These are phyloP conservation scores for Sinocyclocheilus grahami DNA, from an alignment of 2,113 vertebrate species.

Conservation along the genomic window DNA sequence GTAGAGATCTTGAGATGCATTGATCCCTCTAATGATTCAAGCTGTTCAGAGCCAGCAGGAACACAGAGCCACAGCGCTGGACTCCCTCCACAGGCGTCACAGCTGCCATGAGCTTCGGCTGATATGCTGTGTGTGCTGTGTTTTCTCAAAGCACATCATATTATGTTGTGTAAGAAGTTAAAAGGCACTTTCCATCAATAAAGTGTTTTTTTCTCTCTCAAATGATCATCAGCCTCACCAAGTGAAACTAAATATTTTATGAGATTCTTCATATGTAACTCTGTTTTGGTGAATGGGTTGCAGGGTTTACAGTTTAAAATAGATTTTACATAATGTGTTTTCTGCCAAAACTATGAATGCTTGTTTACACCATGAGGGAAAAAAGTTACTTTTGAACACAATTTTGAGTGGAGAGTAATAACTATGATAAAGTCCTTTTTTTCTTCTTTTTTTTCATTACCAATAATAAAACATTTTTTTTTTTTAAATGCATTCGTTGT, in stretches of 20 bases:
- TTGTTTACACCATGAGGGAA: no score
- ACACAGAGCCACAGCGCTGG: neutral
- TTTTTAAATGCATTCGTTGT: no score
- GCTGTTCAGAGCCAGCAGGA: constrained; percentile 10
- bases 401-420: no score
- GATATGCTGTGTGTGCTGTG: neutral
- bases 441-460: no score
- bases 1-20: neutral
- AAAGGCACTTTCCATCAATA: neutral
- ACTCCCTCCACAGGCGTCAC: neutral
- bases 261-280: neutral
- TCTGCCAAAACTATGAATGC: no score
- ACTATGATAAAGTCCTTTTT: no score
- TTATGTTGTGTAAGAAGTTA: neutral
- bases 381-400: no score
- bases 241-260: neutral
- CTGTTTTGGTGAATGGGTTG: neutral
- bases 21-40: constrained; percentile 24
- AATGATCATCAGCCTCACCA: no score
- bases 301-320: neutral
- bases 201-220: neutral
- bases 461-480: no score
- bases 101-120: neutral
- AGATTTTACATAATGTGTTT: no score
- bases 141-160: neutral